Evolutionary conservation across 2,113 vertebrate genomes (phyloP), one percentile per base, ranked within the genome.

Genomic region (Vulpes lagopus): DNA sequence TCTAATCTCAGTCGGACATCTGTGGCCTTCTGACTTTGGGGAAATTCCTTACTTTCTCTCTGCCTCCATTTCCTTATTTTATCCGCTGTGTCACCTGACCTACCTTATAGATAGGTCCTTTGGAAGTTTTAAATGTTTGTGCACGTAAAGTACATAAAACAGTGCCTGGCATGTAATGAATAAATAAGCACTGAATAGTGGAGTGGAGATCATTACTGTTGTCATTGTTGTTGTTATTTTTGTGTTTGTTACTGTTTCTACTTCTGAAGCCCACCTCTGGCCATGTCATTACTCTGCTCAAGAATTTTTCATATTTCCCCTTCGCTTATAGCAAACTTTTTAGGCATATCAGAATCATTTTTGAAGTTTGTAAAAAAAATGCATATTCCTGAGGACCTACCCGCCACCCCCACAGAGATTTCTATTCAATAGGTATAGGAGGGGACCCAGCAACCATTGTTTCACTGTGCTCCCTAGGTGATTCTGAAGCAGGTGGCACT

Each of bases 21-120:
- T 85, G 27, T 95, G 53, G 32, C 85, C 57, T 49, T 82, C 16
- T 83, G 25, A 82, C 10, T 12, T 73, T 79, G n/a, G 32, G 38
- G 89, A 95, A 95, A 81, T 94, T 59, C 67, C 43, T 93, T 87
- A 57, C 59, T 74, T 79, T 94, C 81, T 74, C 65, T 88, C 9
- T 94, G 76, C 5, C 11, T 90, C 5, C 16, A 32, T 93, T 97
- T 67, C 8, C 67, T 95, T 74, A 38, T 95, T 94, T 94, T 95
- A 65, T 88, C 25, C 25, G 49, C 35, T 62, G 3, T 95, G 7
- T 96, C 60, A 88, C 59, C 73, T 82, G 89, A 55, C 43, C 35
- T 83, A 15, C 57, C 17, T 92, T 81, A 74, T 5, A 90, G 67
- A 79, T 9, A 92, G 67, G 3, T 85, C 81, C 35, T 35, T 94